Evolutionary conservation across 1,140 invertebrate genomes (phyloP).

Genomic region (Chlorops oryzae): DNA sequence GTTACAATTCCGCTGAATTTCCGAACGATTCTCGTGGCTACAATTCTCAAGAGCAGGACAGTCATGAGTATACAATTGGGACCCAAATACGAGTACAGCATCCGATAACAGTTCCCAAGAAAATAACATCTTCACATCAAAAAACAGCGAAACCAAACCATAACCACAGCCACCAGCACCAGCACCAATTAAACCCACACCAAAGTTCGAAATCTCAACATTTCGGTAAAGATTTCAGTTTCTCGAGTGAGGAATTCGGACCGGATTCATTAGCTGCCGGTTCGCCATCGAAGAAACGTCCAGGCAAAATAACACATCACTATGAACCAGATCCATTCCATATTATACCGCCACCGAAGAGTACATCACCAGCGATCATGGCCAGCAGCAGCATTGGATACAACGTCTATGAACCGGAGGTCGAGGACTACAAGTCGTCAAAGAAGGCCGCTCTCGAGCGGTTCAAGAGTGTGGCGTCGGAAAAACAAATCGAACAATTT

Average conservation of each 20-base stretch:
- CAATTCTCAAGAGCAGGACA: slow-evolving; percentile 25
- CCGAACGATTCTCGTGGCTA: slow-evolving; percentile 22
- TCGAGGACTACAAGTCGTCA: slow-evolving; percentile 25
- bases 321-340: too few species aligned
- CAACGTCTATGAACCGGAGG: slow-evolving; percentile 33
- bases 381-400: slow-evolving; percentile 28
- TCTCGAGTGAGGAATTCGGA: slow-evolving; percentile 20
- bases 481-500: slow-evolving; percentile 41
- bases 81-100: slow-evolving; percentile 43
- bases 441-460: slow-evolving; percentile 25
- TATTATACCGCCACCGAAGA: too few species aligned
- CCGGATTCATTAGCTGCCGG: background rate
- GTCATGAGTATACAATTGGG: slow-evolving; percentile 39
- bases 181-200: slow-evolving; percentile 2
- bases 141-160: slow-evolving; percentile 15
- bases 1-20: slow-evolving; percentile 31
- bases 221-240: slow-evolving; percentile 14
- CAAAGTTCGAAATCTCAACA: slow-evolving; percentile 7
- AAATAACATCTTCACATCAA: slow-evolving; percentile 16
- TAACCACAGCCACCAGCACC: slow-evolving; percentile 11
- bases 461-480: slow-evolving; percentile 38
- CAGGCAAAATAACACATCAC: too few species aligned
- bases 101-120: slow-evolving; percentile 40
- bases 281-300: background rate
- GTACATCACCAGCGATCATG: too few species aligned